phyloP scores from a whole-genome alignment of 2,113 vertebrate genomes.

The Poicephalus meyeri region DNA sequence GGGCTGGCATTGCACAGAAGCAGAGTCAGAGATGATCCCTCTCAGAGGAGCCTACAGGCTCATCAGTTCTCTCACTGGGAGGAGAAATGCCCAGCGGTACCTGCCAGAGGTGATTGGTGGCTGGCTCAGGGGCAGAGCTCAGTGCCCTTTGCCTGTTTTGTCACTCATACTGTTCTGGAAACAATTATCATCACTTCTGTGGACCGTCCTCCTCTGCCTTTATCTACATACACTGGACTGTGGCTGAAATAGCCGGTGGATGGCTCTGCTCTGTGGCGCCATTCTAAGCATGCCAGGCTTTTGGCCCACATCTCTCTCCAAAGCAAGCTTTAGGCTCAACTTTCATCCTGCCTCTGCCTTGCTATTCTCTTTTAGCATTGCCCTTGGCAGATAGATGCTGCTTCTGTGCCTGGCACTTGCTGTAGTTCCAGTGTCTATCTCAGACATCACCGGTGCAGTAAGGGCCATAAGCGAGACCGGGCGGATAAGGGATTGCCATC shows the following conservation, averaged over 20 bases:
- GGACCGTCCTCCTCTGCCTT: not conserved
- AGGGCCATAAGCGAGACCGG: not conserved
- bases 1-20: accelerated
- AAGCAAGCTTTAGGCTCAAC: not conserved
- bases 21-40: not conserved
- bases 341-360: not conserved
- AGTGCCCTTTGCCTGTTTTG: not conserved
- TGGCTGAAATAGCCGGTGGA: not conserved
- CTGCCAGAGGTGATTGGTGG: not conserved
- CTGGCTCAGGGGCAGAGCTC: not conserved
- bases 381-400: not conserved
- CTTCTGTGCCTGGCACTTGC: not conserved
- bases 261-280: not conserved
- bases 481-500: not conserved
- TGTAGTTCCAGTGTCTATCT: not conserved
- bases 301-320: not conserved
- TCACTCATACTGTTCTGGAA: not conserved
- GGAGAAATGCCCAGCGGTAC: not conserved
- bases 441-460: not conserved
- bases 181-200: not conserved
- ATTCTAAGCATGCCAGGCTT: not conserved
- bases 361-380: not conserved
- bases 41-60: not conserved
- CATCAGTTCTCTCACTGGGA: not conserved
- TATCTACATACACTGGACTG: not conserved